Base-by-base conservation (phyloP, 2,797 vertebrate species). In the Sebastiscus tertius region DNA sequence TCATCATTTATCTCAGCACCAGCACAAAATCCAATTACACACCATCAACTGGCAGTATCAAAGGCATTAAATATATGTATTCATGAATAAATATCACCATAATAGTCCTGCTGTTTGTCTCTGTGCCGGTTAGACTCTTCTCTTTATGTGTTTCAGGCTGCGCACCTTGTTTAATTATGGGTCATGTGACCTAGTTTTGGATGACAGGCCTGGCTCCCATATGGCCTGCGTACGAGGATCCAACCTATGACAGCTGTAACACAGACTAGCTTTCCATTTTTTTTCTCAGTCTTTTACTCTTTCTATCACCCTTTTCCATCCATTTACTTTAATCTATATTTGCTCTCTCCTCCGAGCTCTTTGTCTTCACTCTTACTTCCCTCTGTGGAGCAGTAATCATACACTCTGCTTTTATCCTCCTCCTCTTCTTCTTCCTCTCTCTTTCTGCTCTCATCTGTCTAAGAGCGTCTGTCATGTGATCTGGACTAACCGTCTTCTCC, bases 141-240 rank as follows among this genome's bases (percentile, higher is more conserved):
- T 74, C 55, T 83, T 52, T 82, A 55, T 74, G 55, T 36, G 66
- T 86, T 80, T 72, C 70, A 80, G 79, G 34, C 66, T 72, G 54
- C 5, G 29, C 67, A 86, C 79, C 77, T 88, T 85, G 81, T 89
- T 89, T 88, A 90, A 91, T 87, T 87, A 87, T 77, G 65, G 80
- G 86, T 93, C 90, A 94, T 82, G 82, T 94, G 90, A 90, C 91
- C 91, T 83, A 88, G 87, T 91, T 94, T 92, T 91, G 81, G 89
- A 81, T 81, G 86, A 79, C 84, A 88, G 68, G 55, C 82, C 56
- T 58, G 72, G 72, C 75, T 82, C 83, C 90, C 93, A 94, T 94
- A 93, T 94, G 94, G 88, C 55, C 52, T 62, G 59, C 10, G 63
- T 20, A 78, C 27, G 54, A 90, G 64, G 81, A 90, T 90, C 84